Percentiles rank a stretch among this genome's conserved stretches.
Evolutionary conservation across 2,113 vertebrate genomes (phyloP).

Genomic region (Phylloscopus trochilus): DNA sequence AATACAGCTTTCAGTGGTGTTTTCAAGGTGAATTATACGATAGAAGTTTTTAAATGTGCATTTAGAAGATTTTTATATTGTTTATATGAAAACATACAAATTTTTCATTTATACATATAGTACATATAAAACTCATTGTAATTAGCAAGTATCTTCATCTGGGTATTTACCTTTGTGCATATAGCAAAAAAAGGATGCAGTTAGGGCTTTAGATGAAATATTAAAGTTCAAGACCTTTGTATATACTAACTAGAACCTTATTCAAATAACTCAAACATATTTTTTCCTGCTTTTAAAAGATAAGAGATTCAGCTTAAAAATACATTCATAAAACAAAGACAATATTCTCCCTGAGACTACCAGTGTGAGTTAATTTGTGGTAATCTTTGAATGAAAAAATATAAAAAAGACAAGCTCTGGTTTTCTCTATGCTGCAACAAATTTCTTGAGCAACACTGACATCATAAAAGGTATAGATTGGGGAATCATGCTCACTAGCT

Average conservation of each 20-base stretch:
- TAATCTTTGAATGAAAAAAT: constrained; percentile 67
- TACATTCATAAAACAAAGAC: constrained; percentile 72
- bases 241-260: constrained; percentile 52
- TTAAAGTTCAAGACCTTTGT: constrained; percentile 42
- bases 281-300: constrained; percentile 48
- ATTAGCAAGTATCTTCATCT: constrained; percentile 47
- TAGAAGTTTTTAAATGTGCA: constrained; percentile 49
- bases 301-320: constrained; percentile 64
- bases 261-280: constrained; percentile 41
- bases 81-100: constrained; percentile 74
- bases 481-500: constrained; percentile 37
- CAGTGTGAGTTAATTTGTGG: constrained; percentile 56
- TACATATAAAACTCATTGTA: constrained; percentile 65
- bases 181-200: constrained; percentile 28
- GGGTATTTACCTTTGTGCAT: constrained; percentile 61
- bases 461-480: neutral
- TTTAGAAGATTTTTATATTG: constrained; percentile 58
- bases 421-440: constrained; percentile 10
- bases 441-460: constrained; percentile 3
- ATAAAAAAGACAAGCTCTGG: constrained; percentile 31
- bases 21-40: constrained; percentile 55
- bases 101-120: constrained; percentile 68
- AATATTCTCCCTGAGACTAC: constrained; percentile 70
- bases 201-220: constrained; percentile 54
- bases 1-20: constrained; percentile 44